Percentiles rank a stretch among this genome's conserved stretches.
Evolutionary conservation across 2,888 invertebrate genomes (phyloP).

Genomic region (Drosophila meridionalis): DNA sequence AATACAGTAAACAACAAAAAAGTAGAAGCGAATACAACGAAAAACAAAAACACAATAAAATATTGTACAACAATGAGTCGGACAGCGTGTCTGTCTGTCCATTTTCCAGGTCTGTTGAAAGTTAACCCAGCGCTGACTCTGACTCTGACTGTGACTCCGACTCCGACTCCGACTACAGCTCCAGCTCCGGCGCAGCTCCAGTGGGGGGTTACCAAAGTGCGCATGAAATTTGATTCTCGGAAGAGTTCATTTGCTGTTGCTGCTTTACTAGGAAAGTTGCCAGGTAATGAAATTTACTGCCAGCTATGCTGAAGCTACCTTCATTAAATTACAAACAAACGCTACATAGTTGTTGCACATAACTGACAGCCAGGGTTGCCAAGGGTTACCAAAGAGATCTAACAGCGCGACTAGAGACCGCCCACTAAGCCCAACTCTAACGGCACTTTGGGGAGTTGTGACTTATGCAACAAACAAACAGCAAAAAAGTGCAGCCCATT

Average conservation of each 20-base stretch:
- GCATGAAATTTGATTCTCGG: constrained; percentile 79
- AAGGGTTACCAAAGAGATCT: constrained; percentile 48
- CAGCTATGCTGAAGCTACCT: constrained; percentile 54
- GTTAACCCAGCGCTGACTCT: constrained; percentile 41
- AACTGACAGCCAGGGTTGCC: constrained; percentile 37
- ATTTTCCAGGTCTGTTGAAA: constrained; percentile 41
- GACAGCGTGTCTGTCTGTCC: constrained; percentile 20
- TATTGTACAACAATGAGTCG: constrained; percentile 58
- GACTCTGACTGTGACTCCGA: constrained; percentile 5
- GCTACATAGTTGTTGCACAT: constrained; percentile 25
- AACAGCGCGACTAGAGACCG: constrained; percentile 33
- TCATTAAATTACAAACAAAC: constrained; percentile 63
- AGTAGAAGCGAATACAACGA: constrained; percentile 42
- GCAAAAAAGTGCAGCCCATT: constrained; percentile 51
- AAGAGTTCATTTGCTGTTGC: constrained; percentile 70
- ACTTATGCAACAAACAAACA: constrained; percentile 15
- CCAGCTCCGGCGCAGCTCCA: constrained; percentile 26
- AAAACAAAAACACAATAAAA: constrained; percentile 47
- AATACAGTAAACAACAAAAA: constrained; percentile 28
- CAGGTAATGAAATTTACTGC: constrained; percentile 64
- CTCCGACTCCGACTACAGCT: constrained; percentile 15
- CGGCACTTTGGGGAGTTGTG: constrained; percentile 51
- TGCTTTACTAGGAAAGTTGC: constrained; percentile 55
- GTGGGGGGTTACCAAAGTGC: constrained; percentile 61
- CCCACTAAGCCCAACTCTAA: constrained; percentile 45